A percentile compares a stretch with the other conserved stretches of the same genome.
Conservation (phyloP, 2,888 invertebrate genomes). For the Ischnura elegans region DNA sequence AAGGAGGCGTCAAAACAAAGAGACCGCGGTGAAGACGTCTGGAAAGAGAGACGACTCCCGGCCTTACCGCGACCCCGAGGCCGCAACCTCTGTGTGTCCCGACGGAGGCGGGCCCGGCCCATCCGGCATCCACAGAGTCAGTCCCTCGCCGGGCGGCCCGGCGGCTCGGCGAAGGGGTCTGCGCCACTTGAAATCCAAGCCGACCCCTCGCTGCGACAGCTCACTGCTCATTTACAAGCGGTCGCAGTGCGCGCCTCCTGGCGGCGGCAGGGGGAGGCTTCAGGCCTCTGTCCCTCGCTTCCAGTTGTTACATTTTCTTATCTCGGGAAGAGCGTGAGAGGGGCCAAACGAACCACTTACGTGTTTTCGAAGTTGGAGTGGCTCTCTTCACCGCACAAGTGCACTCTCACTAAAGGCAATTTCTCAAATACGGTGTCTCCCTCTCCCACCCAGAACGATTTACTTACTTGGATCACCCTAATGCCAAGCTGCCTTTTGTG, state of each 20-base stretch:
- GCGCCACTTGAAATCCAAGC: background rate
- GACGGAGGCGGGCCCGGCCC: too few species aligned
- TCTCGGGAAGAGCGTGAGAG: background rate
- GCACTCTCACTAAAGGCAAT: background rate
- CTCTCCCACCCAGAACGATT: background rate
- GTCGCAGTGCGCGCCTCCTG: background rate
- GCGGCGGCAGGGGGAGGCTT: background rate
- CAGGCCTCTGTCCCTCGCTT: background rate
- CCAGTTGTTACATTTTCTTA: background rate
- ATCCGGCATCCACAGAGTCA: too few species aligned
- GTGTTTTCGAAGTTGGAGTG: background rate
- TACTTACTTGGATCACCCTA: too few species aligned
- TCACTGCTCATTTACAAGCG: background rate
- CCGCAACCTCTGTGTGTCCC: background rate
- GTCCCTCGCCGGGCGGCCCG: too few species aligned
- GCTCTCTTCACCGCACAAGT: background rate
- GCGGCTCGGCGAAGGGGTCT: background rate
- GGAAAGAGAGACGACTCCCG: too few species aligned
- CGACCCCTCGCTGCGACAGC: background rate
- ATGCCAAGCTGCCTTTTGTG: too few species aligned
- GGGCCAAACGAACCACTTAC: background rate
- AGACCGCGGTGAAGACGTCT: background rate
- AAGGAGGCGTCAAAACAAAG: background rate
- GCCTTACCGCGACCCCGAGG: too few species aligned
- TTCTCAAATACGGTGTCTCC: background rate